Conservation (phyloP, 2,797 vertebrate species). For the Galaxias olidus region DNA sequence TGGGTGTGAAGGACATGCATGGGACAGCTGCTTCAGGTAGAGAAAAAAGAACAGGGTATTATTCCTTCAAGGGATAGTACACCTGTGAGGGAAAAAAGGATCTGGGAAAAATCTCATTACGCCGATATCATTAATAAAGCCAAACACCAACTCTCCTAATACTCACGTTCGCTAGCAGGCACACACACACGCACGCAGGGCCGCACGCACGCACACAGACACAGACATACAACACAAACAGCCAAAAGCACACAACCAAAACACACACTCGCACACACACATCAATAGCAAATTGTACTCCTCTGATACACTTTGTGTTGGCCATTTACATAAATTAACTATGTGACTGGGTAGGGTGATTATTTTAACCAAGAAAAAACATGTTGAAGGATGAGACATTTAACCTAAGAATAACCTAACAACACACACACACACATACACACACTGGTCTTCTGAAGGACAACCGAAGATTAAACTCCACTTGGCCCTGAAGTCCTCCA, state of each 20-base stretch:
- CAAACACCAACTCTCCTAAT: not conserved
- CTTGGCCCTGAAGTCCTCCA: slow-evolving; percentile 37
- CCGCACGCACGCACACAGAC: not conserved
- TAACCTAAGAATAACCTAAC: slow-evolving; percentile 40
- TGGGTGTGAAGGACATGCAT: too few relatives aligned
- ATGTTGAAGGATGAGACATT: slow-evolving; percentile 36
- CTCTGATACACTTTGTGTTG: slow-evolving; percentile 29
- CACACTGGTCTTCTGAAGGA: slow-evolving; percentile 22
- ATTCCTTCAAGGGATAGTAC: too few relatives aligned
- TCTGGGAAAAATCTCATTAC: slow-evolving; percentile 11
- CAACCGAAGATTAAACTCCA: slow-evolving; percentile 30
- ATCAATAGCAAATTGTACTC: slow-evolving; percentile 21
- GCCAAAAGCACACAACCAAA: too few relatives aligned
- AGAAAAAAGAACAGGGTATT: too few relatives aligned
- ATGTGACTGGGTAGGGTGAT: slow-evolving; percentile 17
- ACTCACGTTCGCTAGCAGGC: too few relatives aligned
- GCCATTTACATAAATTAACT: slow-evolving; percentile 5
- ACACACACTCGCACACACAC: too few relatives aligned
- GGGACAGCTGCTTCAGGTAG: too few relatives aligned
- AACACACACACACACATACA: not conserved
- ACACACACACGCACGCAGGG: too few relatives aligned
- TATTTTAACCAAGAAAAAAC: slow-evolving; percentile 21
- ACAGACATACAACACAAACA: too few relatives aligned
- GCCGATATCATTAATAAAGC: slow-evolving; percentile 35
- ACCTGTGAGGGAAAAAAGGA: not conserved